A percentile compares a stretch with the other conserved stretches of the same genome.
phyloP scores from a whole-genome alignment of 2,797 vertebrate genomes.

The Babyrousa celebensis region DNA sequence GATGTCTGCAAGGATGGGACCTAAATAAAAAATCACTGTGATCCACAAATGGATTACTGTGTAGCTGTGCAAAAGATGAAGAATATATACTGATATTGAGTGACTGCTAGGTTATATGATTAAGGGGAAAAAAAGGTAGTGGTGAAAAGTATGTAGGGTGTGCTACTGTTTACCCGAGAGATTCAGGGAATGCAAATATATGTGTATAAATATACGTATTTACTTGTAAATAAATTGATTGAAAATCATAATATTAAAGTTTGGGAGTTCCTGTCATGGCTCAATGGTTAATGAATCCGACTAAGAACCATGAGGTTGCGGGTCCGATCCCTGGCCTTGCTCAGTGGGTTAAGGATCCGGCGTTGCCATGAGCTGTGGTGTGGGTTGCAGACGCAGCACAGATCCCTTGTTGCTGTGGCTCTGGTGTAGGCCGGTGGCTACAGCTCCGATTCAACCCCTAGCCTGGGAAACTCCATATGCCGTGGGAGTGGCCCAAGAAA shows the following conservation, averaged over 20 bases:
- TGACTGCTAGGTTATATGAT: not conserved
- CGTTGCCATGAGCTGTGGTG: too few species aligned
- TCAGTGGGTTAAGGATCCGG: too few species aligned
- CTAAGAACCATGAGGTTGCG: too few species aligned
- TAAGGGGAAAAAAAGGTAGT: not conserved
- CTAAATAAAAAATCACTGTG: not conserved
- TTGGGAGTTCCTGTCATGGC: too few species aligned
- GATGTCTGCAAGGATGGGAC: not conserved
- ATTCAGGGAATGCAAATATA: not conserved
- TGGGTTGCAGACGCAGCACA: too few species aligned
- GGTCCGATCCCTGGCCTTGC: too few species aligned
- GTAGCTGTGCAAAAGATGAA: not conserved
- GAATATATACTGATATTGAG: not conserved
- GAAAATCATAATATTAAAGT: conserved; percentile 1
- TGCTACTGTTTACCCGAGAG: not conserved
- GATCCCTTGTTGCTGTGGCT: too few species aligned
- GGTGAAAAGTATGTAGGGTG: not conserved
- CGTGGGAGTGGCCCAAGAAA: too few species aligned
- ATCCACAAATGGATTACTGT: not conserved
- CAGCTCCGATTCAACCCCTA: too few species aligned
- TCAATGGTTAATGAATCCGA: too few species aligned
- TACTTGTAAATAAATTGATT: not conserved
- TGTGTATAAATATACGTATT: not conserved
- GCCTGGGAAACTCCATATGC: too few species aligned
- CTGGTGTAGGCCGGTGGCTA: too few species aligned